Evolutionary conservation across 2,113 vertebrate genomes (phyloP).

Genomic region (Plestiodon gilberti): DNA sequence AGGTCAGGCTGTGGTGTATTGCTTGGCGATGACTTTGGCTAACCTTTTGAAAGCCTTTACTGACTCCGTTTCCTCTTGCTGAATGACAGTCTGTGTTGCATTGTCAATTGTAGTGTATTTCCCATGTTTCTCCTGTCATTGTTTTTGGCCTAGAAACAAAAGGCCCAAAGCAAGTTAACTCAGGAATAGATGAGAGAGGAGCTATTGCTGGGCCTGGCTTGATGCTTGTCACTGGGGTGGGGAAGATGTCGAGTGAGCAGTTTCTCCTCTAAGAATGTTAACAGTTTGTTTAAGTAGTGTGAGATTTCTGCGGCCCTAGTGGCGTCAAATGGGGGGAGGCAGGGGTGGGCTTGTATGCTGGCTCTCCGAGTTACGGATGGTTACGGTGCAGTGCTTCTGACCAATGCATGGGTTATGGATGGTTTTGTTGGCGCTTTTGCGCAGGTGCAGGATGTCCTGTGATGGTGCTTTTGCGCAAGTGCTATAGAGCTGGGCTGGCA

Average conservation of each 20-base stretch:
- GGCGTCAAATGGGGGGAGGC: no score
- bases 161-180: neutral
- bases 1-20: neutral
- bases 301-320: no score
- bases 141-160: neutral
- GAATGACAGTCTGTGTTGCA: neutral
- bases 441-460: no score
- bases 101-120: neutral
- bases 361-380: no score
- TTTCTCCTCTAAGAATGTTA: neutral
- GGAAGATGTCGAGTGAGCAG: neutral
- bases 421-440: no score
- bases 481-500: no score
- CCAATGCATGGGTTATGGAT: no score
- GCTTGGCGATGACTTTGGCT: constrained; percentile 4
- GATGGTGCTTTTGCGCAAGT: no score
- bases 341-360: neutral
- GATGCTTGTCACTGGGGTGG: neutral
- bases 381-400: no score
- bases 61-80: neutral
- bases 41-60: neutral
- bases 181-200: neutral
- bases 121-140: neutral
- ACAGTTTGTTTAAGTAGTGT: neutral
- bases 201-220: neutral